These are phyloP conservation scores for Syrphus vitripennis DNA, from an alignment of 2,888 invertebrate genomes.

Conservation along the genomic window DNA sequence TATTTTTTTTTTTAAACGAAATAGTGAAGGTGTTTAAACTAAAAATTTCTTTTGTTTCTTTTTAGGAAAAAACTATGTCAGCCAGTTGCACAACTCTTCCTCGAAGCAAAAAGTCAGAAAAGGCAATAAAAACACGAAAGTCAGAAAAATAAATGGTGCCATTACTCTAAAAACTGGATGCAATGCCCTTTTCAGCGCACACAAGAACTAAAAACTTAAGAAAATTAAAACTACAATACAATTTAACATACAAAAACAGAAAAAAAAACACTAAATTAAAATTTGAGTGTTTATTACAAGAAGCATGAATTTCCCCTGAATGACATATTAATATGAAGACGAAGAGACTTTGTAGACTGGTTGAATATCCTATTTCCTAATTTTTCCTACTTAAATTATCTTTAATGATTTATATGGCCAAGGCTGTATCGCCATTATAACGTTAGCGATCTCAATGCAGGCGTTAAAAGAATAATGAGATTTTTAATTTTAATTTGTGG, in stretches of 20 bases:
- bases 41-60: slow-evolving; percentile 54
- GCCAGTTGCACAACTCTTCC: slow-evolving; percentile 81
- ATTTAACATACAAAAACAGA: not conserved
- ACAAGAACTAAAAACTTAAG: slow-evolving; percentile 14
- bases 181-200: slow-evolving; percentile 37
- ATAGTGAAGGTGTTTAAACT: not conserved
- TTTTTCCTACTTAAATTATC: slow-evolving; percentile 39
- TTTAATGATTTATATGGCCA: not conserved
- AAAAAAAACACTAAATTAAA: slow-evolving; percentile 22
- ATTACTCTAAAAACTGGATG: not conserved
- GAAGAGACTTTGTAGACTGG: slow-evolving; percentile 67
- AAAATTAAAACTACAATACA: not conserved
- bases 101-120: slow-evolving; percentile 79
- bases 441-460: slow-evolving; percentile 48
- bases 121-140: slow-evolving; percentile 73
- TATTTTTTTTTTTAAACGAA: not conserved
- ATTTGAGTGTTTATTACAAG: slow-evolving; percentile 10
- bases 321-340: slow-evolving; percentile 60
- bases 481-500: slow-evolving; percentile 34
- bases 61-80: slow-evolving; percentile 80
- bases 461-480: slow-evolving; percentile 38
- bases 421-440: not conserved
- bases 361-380: slow-evolving; percentile 34
- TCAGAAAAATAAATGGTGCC: slow-evolving; percentile 66
- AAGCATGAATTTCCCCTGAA: slow-evolving; percentile 48